Conservation (phyloP, 2,797 vertebrate species). For the Mus minutoides region DNA sequence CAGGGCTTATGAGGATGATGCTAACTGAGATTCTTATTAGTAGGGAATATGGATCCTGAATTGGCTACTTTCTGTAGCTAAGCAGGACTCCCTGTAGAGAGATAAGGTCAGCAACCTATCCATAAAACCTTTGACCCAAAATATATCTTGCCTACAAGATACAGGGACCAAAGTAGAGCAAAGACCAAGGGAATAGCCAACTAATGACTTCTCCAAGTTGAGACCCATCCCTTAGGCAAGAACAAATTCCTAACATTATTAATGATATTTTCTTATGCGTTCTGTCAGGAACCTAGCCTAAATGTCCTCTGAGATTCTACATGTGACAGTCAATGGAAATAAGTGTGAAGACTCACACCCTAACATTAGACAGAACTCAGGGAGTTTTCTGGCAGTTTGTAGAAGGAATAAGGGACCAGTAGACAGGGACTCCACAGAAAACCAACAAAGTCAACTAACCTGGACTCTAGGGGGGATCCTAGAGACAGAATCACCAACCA, state of each 20-base stretch:
- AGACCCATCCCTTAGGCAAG: not conserved
- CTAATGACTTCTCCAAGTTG: not conserved
- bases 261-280: not conserved
- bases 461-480: not conserved
- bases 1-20: not conserved
- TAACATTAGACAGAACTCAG: not conserved
- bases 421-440: not conserved
- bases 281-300: too few species aligned
- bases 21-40: not conserved
- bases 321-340: not conserved
- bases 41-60: not conserved
- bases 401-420: not conserved
- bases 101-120: not conserved
- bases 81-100: not conserved
- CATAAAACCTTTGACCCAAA: not conserved
- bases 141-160: not conserved
- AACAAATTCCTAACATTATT: not conserved
- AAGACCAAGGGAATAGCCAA: not conserved
- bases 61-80: not conserved
- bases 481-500: not conserved
- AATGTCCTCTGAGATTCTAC: not conserved
- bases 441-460: not conserved
- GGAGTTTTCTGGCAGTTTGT: not conserved
- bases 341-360: not conserved
- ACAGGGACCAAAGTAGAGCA: not conserved